These are phyloP conservation scores for Pharmacophagus antenor DNA, from an alignment of 2,888 invertebrate species.

Conservation along the genomic window DNA sequence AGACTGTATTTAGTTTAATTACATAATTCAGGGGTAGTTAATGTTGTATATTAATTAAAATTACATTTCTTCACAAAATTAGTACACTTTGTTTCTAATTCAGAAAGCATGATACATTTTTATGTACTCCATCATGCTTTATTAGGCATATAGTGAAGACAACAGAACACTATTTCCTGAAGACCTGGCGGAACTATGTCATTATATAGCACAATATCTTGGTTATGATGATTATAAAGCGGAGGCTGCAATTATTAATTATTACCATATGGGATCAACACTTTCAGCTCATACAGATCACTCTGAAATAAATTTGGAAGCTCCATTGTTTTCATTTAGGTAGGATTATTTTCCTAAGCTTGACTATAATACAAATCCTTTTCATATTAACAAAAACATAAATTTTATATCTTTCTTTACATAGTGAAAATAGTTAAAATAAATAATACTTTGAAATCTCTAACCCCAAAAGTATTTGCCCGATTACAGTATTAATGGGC, in stretches of 20 bases:
- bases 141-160: conserved; percentile 85
- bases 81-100: too few species aligned
- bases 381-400: too few species aligned
- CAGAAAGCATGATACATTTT: background rate
- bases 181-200: conserved; percentile 85
- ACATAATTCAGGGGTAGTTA: too few species aligned
- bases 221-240: conserved; percentile 84
- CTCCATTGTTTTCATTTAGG: conserved; percentile 96
- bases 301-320: conserved; percentile 91
- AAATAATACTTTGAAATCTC: too few species aligned
- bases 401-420: too few species aligned
- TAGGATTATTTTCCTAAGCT: conserved; percentile 47
- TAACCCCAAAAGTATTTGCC: too few species aligned
- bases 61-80: background rate
- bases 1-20: too few species aligned
- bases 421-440: too few species aligned
- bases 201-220: conserved; percentile 81
- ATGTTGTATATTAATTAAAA: too few species aligned
- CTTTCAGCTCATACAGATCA: conserved; percentile 97
- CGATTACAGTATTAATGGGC: too few species aligned
- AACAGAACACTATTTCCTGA: conserved; percentile 85
- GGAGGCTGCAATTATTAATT: conserved; percentile 98
- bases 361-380: background rate
- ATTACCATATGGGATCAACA: conserved; percentile 95
- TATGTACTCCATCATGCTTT: background rate